Percentiles rank a stretch among this genome's conserved stretches.
Evolutionary conservation across 2,113 vertebrate genomes (phyloP).

Genomic region (Pseudonaja textilis): DNA sequence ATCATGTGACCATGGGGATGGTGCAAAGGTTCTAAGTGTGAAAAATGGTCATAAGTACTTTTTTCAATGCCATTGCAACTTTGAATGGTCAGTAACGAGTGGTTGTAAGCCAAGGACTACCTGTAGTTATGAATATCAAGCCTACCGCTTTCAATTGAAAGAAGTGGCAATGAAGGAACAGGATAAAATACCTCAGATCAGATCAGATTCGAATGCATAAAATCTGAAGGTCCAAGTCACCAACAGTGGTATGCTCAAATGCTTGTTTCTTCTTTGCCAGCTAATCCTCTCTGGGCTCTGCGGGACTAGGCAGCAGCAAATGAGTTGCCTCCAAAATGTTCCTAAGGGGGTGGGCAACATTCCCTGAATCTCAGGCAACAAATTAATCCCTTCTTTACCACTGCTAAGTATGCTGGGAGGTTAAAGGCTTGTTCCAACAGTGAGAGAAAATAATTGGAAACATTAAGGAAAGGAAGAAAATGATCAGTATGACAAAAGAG

Average conservation of each 20-base stretch:
- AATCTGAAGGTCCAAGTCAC: constrained; percentile 29
- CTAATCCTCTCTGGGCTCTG: constrained; percentile 22
- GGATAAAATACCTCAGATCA: not conserved
- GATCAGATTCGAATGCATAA: constrained; percentile 3
- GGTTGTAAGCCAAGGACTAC: too few species aligned
- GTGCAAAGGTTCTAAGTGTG: too few species aligned
- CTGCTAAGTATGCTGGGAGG: not conserved
- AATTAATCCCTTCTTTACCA: not conserved
- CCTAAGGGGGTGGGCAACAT: not conserved
- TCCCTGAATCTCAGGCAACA: not conserved
- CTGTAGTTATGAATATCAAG: constrained; percentile 2
- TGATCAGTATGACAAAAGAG: constrained; percentile 38
- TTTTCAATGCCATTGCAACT: too few species aligned
- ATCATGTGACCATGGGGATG: too few species aligned
- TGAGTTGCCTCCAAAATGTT: not conserved
- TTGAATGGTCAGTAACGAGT: too few species aligned
- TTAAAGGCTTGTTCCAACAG: constrained; percentile 4
- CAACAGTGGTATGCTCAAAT: constrained; percentile 21
- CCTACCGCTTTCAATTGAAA: constrained; percentile 6
- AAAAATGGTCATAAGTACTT: too few species aligned
- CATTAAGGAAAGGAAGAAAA: constrained; percentile 11
- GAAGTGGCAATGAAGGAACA: not conserved
- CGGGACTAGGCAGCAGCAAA: constrained; percentile 1
- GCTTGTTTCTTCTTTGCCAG: not conserved
- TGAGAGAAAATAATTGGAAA: constrained; percentile 40